These are phyloP conservation scores for Borostomias antarcticus DNA, from an alignment of 2,797 vertebrate species.

Conservation along the genomic window DNA sequence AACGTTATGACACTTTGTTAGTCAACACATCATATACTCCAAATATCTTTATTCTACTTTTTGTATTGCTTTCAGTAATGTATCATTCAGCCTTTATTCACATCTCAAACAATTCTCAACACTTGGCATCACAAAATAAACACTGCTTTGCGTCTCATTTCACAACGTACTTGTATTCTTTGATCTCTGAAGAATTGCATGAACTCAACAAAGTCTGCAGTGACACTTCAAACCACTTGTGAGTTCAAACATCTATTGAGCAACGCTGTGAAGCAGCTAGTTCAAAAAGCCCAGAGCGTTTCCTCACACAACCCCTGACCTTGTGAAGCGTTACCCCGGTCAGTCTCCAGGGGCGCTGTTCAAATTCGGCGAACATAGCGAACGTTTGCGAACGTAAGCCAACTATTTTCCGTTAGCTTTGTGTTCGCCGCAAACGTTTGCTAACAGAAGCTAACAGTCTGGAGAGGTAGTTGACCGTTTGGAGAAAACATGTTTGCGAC, in stretches of 20 bases:
- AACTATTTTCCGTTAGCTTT: too few relatives aligned
- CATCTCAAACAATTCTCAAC: not conserved
- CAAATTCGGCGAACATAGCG: too few relatives aligned
- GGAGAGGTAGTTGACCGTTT: too few relatives aligned
- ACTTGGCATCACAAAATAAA: not conserved
- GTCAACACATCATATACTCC: too few relatives aligned
- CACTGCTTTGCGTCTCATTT: not conserved
- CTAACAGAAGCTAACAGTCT: too few relatives aligned
- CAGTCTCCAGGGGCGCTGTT: not conserved
- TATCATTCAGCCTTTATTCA: not conserved
- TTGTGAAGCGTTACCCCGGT: not conserved
- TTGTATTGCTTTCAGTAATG: too few relatives aligned
- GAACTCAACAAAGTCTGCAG: conserved; percentile 7
- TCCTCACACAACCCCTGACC: too few relatives aligned
- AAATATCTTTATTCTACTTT: too few relatives aligned
- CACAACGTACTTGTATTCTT: conserved; percentile 2
- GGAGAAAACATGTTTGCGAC: too few relatives aligned
- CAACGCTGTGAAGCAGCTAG: not conserved
- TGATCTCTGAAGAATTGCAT: conserved; percentile 16
- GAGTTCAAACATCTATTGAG: not conserved
- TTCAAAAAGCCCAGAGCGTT: not conserved
- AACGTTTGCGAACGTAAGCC: too few relatives aligned
- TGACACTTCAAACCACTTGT: conserved; percentile 17
- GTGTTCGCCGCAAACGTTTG: too few relatives aligned
- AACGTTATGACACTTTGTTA: too few relatives aligned